A percentile compares a stretch with the other conserved stretches of the same genome.
Evolutionary conservation across 2,888 invertebrate genomes (phyloP).

Genomic region (Dioctria linearis): DNA sequence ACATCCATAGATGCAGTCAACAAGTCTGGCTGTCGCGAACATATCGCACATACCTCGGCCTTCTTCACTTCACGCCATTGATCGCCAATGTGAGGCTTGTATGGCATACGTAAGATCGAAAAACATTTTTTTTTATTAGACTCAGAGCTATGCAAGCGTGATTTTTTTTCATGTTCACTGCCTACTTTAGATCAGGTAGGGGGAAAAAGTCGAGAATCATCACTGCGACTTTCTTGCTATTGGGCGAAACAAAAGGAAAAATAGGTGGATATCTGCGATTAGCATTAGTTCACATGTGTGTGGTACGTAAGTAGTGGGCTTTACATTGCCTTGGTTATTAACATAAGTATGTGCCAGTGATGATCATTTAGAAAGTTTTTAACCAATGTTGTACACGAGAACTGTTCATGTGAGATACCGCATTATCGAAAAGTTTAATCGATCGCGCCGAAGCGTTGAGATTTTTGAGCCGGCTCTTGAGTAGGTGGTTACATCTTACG

Average conservation of each 20-base stretch:
- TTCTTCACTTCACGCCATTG: constrained; percentile 46
- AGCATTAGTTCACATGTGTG: constrained; percentile 18
- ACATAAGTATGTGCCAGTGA: constrained; percentile 29
- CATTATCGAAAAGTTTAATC: constrained; percentile 23
- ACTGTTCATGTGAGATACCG: constrained; percentile 9
- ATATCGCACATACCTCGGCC: constrained; percentile 28
- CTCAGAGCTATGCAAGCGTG: not conserved
- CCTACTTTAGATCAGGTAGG: constrained; percentile 27
- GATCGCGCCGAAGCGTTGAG: constrained; percentile 14
- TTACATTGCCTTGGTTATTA: constrained; percentile 22
- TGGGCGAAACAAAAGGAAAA: constrained; percentile 45
- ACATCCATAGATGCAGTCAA: constrained; percentile 31
- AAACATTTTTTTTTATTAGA: constrained; percentile 28
- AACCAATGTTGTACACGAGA: not conserved
- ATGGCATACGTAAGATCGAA: constrained; percentile 21
- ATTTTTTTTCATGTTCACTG: constrained; percentile 43
- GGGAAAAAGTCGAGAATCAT: constrained; percentile 36
- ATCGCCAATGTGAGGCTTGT: constrained; percentile 26
- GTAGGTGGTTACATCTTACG: constrained; percentile 48
- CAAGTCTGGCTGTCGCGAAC: constrained; percentile 38
- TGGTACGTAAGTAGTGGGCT: constrained; percentile 6
- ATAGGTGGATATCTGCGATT: constrained; percentile 22
- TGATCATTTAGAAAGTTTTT: constrained; percentile 36
- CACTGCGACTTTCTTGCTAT: constrained; percentile 41
- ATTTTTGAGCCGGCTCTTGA: constrained; percentile 19